Evolutionary conservation across 2,888 invertebrate genomes (phyloP), one percentile per base, ranked within the genome.

Genomic region (Ptilodon capucinus): DNA sequence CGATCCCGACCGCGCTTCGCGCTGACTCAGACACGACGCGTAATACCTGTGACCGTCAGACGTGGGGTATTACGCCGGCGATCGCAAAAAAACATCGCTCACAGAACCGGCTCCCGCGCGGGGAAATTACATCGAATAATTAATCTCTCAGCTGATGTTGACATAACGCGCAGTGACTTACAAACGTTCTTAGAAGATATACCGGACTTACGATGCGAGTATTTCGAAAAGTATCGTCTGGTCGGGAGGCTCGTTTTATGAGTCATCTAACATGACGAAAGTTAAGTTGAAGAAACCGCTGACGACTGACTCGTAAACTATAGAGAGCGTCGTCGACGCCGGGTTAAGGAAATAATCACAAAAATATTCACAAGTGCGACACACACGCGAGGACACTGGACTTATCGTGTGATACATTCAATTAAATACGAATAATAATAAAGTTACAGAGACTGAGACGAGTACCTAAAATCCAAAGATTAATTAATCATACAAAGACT

Each of bases 201-300:
- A 51, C 71, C 75, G 73, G 80, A 79, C 72, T 69, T 62, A 65
- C 58, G 54, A 84, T 84, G 81, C 73, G 69, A 64, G 60, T 60
- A 60, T 62, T 71, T 77, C 64, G 64, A 68, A 70, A 71, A 72
- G 71, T 71, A 71, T 73, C 67, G 65, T 67, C 58, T 68, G 61
- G 59, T 61, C 69, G 57, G 55, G 51, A 62, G 55, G 62, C 54
- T 71, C 60, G 85, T 58, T 48, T 36, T 47, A 68, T 91, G 91
- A 91, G 70, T 91, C 89, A 91, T 79, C 71, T 82, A 90, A 86
- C 87, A 91, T 90, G 91, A 84, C 91, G 86, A 91, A 88, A 90
- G 90, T 90, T 71, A 91, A 89, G 81, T 84, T 90, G 84, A 91
- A 91, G 74, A 78, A 77, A 71, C 74, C 62, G 50, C 67, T 81